phyloP scores from a whole-genome alignment of 2,797 vertebrate genomes.

The Spinus olivaceus region DNA sequence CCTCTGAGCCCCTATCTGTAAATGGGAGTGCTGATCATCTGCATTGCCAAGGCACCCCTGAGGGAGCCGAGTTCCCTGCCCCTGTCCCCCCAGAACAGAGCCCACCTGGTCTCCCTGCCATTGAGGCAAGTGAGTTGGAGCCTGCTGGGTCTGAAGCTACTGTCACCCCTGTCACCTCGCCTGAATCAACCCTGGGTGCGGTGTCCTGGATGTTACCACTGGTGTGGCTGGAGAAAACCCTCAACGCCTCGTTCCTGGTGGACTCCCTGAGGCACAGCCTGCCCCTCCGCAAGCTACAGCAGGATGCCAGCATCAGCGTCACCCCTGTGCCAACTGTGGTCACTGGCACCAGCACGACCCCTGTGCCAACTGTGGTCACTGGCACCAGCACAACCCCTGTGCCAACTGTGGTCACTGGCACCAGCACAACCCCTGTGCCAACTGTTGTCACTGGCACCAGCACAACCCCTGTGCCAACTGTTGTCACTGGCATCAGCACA shows the following conservation, averaged over 20 bases:
- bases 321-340: rapidly evolving
- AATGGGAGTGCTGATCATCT: neutral
- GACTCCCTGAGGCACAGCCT: conserved; percentile 61
- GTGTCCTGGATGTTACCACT: conserved; percentile 59
- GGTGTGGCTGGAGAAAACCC: conserved; percentile 68
- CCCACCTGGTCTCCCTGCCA: rapidly evolving
- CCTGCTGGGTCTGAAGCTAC: rapidly evolving
- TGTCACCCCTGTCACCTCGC: neutral
- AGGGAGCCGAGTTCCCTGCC: rapidly evolving
- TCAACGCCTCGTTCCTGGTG: conserved; percentile 38
- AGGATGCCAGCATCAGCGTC: neutral
- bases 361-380: neutral
- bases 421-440: neutral
- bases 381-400: neutral
- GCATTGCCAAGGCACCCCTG: neutral
- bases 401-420: neutral
- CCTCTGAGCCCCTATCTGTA: neutral
- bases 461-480: neutral
- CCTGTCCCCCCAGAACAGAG: neutral
- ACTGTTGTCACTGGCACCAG: rapidly evolving
- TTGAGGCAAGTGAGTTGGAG: neutral
- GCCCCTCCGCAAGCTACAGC: neutral
- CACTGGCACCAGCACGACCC: neutral
- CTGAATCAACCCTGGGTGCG: neutral
- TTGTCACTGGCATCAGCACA: too few species aligned